Evolutionary conservation across 2,888 invertebrate genomes (phyloP), one percentile per base, ranked within the genome.

Genomic region (Neelides folsomi): DNA sequence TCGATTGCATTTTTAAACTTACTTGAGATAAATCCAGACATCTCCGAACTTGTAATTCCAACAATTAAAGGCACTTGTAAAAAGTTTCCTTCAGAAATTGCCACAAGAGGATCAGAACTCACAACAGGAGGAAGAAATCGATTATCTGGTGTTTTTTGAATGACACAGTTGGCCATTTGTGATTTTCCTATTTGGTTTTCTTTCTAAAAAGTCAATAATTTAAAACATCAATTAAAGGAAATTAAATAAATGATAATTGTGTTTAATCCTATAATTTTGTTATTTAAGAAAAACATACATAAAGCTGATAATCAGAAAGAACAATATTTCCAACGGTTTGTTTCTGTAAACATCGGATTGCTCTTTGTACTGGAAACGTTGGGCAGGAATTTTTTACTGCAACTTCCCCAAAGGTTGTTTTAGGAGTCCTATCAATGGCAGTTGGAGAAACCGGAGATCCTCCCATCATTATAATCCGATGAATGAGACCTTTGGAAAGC

Each of bases 71-170:
- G 63, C 1, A 62, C 60, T 7, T 51, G 52, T 16, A 60, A 56
- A 43, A 63, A 61, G 39, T 53, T 49, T 10, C 62, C 60, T n/a
- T 51, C 36, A 0, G 39, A 9, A 19, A 59, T 34, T 10, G 54
- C 53, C 1, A 9, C 40, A 8, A 20, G 15, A 0, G 63, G 63
- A 42, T 52, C 40, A n/a, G 38, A 39, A 16, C 48, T 52, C 12
- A 63, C 35, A 10, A 63, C 37, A 1, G 63, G 60, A 12, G 63
- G 63, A 18, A 63, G 52, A 20, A 60, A 63, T 16, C 62, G 47
- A 2, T 53, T 55, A 42, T 63, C 63, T 9, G 49, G 50, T 27
- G 47, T 48, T 19, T 51, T 52, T 41, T 63, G 60, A 36, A 63
- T 47, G 8, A 63, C 56, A 19, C 60, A 56, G 2, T 56, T 13